Evolutionary conservation across 2,888 invertebrate genomes (phyloP), one percentile per base, ranked within the genome.

Genomic region (Plusia festucae): DNA sequence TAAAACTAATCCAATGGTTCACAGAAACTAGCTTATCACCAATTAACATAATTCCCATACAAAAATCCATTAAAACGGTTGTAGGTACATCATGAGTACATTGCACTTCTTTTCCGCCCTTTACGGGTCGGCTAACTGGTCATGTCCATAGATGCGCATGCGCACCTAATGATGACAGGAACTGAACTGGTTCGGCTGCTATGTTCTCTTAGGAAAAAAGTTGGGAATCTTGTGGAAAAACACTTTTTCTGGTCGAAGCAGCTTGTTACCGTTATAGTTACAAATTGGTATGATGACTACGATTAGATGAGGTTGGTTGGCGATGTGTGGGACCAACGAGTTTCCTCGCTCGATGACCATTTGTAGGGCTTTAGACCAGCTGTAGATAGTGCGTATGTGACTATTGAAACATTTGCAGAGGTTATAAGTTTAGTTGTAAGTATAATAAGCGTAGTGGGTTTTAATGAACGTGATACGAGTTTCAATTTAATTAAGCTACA

Each of bases 121-220:
- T 68, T 79, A 68, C 67, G 69, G 76, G 65, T 64, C 67, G 66
- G 67, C 65, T 75, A 81, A 77, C 81, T 79, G 77, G 65, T 49
- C 63, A 78, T 70, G 76, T 75, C 82, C 81, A 80, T 85, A 81
- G 74, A 60, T 73, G 85, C 78, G 82, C 76, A 53, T 61, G 69
- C 78, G 73, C 79, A 74, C 65, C 82, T 89, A 87, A 88, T 85
- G 86, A 87, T 82, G 79, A 84, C 89, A 90, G 87, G 87, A 88
- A 88, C 86, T 82, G 76, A 81, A 88, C 89, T 85, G 85, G 87
- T 85, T 81, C 56, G 67, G 79, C 79, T 76, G 82, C 82, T 74
- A 70, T 65, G 69, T 76, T 73, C 71, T 65, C 65, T 68, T 57
- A 74, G 65, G 70, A 76, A 82, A 84, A 86, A 83, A 82, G 55